Conservation (phyloP, 2,888 invertebrate species). For the Linnaemya vulpina region DNA sequence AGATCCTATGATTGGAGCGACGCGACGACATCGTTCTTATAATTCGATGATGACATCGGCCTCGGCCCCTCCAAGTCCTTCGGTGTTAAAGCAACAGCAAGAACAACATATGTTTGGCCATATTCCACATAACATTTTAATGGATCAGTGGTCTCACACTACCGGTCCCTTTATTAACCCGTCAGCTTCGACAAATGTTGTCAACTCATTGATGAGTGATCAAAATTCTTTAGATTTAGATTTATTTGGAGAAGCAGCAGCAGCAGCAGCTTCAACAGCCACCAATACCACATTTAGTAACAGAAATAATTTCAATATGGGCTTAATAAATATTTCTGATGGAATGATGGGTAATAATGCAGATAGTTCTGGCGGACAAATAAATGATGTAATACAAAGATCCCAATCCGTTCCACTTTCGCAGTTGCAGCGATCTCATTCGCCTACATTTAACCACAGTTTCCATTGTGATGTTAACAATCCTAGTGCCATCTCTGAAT, state of each 20-base stretch:
- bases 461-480: constrained; percentile 65
- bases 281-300: constrained; percentile 41
- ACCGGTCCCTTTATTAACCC: constrained; percentile 49
- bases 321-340: constrained; percentile 15
- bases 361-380: constrained; percentile 59
- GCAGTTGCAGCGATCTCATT: constrained; percentile 78
- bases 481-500: constrained; percentile 82
- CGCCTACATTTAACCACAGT: constrained; percentile 78
- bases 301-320: constrained; percentile 70
- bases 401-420: constrained; percentile 91
- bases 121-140: constrained; percentile 56
- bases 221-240: constrained; percentile 81
- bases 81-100: constrained; percentile 77
- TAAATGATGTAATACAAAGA: constrained; percentile 81
- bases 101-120: constrained; percentile 68
- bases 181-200: constrained; percentile 63
- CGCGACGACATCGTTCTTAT: constrained; percentile 77
- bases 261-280: constrained; percentile 52
- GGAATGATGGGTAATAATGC: constrained; percentile 41
- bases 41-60: constrained; percentile 79
- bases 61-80: constrained; percentile 88
- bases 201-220: constrained; percentile 74
- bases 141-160: constrained; percentile 63
- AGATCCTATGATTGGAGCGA: constrained; percentile 82
- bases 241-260: constrained; percentile 75